Base-by-base conservation (phyloP, 2,888 invertebrate species). In the Oligia strigilis region DNA sequence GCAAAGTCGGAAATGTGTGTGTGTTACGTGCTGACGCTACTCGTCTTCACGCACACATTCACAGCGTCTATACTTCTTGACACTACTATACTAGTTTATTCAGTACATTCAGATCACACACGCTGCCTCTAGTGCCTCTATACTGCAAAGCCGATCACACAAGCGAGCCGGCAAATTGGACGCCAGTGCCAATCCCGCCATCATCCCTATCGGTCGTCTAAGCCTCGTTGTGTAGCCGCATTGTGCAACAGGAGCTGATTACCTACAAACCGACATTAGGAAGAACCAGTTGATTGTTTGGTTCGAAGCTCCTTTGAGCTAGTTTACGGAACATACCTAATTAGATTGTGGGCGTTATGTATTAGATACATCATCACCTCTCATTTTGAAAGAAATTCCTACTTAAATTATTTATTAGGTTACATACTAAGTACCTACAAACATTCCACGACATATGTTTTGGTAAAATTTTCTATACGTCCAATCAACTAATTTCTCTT, bases 101-200 rank as follows among this genome's bases (percentile, higher is more conserved):
- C 13, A 13, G 6, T 46, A 55, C 55, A 1, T 29, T 14, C 19
- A 60, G 17, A 43, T n/a, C 9, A 29, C 58, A 73, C 8, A 52
- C 23, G 2, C n/a, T 23, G 55, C 5, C 43, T 58, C 4, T 19
- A 40, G 19, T 23, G 55, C 8, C 43, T 58, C 4, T 19, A 40
- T 69, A 43, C 14, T 29, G 29, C 58, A 79, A 78, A 60, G 66
- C 66, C 66, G 79, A 60, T 43, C 66, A 58, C 55, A 40, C 14
- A 40, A 46, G 13, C 29, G 17, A 52, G 8, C 69, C 40, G 13
- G 14, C 43, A 81, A 81, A 72, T 81, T 81, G 64, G 49, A 67
- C 60, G 8, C 29, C 49, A 58, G 55, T 66, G 64, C 29, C 43
- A 64, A 71, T 52, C 40, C 46, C 40, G 17, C 40, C 13, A 40